phyloP scores from a whole-genome alignment of 2,888 invertebrate species.

The Branchellion lobata region DNA sequence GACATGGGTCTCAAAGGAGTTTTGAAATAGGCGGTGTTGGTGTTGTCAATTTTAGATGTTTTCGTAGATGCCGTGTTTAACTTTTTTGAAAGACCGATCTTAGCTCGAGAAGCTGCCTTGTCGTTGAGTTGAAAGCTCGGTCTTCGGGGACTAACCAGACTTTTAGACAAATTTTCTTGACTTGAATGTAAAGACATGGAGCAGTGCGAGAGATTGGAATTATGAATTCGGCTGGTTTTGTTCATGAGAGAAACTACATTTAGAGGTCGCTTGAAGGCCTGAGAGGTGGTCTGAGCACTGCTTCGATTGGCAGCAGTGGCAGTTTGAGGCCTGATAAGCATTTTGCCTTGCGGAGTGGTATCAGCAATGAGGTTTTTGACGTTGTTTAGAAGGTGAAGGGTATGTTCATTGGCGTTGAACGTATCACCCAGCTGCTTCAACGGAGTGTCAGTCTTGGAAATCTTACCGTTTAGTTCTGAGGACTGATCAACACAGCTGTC shows the following conservation, averaged over 20 bases:
- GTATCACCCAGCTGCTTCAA: background rate
- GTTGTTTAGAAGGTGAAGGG: background rate
- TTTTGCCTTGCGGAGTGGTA: too few species aligned
- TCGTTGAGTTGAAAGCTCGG: background rate
- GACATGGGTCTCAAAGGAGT: background rate
- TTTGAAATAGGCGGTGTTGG: too few species aligned
- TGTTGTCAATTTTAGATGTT: background rate
- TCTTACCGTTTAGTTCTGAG: background rate
- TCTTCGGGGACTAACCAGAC: background rate
- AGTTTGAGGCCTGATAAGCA: background rate
- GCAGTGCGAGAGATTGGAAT: background rate
- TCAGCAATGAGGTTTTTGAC: background rate
- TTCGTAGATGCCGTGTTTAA: background rate
- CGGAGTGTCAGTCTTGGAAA: background rate
- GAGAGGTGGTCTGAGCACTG: background rate
- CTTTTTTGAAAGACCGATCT: background rate
- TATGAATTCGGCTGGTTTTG: background rate
- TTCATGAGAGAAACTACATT: background rate
- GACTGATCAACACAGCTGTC: background rate
- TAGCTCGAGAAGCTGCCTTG: background rate
- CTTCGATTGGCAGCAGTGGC: background rate
- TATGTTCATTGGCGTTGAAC: background rate
- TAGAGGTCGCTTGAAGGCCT: background rate
- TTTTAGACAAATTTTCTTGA: background rate
- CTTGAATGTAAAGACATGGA: background rate